These are phyloP conservation scores for Cantharis rufa DNA, from an alignment of 2,888 invertebrate genomes.

Conservation along the genomic window DNA sequence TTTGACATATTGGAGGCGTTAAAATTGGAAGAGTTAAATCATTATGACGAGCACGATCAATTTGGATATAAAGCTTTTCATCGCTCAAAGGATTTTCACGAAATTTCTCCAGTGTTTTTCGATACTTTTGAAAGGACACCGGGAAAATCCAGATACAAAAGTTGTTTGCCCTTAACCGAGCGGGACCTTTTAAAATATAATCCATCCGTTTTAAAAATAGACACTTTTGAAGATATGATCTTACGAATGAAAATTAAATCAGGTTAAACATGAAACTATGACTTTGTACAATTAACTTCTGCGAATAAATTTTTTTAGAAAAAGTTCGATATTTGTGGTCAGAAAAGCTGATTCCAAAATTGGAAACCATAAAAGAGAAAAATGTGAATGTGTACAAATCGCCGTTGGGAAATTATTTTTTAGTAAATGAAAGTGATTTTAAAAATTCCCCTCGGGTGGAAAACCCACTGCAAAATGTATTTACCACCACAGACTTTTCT, in stretches of 20 bases:
- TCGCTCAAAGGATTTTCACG: conserved; percentile 32
- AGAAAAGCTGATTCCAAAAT: conserved; percentile 14
- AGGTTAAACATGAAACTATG: conserved; percentile 28
- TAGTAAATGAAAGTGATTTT: conserved; percentile 35
- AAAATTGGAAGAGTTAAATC: conserved; percentile 33
- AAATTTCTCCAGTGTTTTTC: conserved; percentile 32
- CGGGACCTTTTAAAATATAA: conserved; percentile 31
- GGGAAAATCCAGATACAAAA: conserved; percentile 30
- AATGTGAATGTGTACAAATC: conserved; percentile 43
- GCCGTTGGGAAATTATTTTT: conserved; percentile 43
- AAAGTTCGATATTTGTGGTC: conserved; percentile 46
- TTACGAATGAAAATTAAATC: conserved; percentile 41
- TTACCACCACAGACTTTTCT: background rate
- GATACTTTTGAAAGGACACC: conserved; percentile 36
- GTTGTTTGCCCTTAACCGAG: conserved; percentile 11
- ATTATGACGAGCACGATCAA: conserved; percentile 30
- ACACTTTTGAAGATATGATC: conserved; percentile 44
- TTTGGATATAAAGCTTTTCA: background rate
- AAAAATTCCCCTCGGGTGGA: background rate
- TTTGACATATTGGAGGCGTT: conserved; percentile 34
- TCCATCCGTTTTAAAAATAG: conserved; percentile 43
- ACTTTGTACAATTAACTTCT: background rate
- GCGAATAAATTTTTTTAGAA: conserved; percentile 32
- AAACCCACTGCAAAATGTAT: background rate
- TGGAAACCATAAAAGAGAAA: conserved; percentile 24